Base-by-base conservation (phyloP, 2,888 invertebrate genomes). In the Xylophagus ater region DNA sequence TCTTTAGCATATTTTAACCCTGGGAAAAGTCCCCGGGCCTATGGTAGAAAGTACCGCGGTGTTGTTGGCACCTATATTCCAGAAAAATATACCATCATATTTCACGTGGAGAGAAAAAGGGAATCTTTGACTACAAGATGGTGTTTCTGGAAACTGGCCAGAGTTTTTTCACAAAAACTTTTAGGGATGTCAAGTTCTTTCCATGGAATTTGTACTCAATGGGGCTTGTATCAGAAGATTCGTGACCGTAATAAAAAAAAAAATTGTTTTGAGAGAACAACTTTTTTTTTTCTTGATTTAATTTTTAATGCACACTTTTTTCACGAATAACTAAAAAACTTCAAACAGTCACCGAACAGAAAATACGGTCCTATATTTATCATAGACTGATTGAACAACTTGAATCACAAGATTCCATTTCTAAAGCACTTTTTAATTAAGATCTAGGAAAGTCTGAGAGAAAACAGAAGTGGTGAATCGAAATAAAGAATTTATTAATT, bases 21-120 rank as follows among this genome's bases (percentile, higher is more conserved):
- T 63, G 62, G 62, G 62, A 53, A 63, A 63, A 63, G 62, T 63
- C 62, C 60, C 62, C 61, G 62, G 62, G 62, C 57, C 59, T 53
- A 59, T 49, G 60, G 56, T 59, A 62, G 62, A 62, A 62, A 63
- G 62, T 63, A 57, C 56, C 57, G 54, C 57, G 60, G 60, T 48
- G 60, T 58, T 45, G 57, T 4, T 40, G n/a, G n/a, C 54, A 55
- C 57, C 59, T 59, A 59, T 62, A 57, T 59, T 60, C 43, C 51
- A 56, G 51, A 59, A 55, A 58, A 62, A 49, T 51, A 48, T 56
- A 50, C 59, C 55, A 44, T 50, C 51, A n/a, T n/a, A n/a, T n/a
- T n/a, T n/a, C n/a, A n/a, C n/a, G n/a, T n/a, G n/a, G n/a, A n/a
- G n/a, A n/a, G n/a, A n/a, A n/a, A 2, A 9, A 10, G 18, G 12